Percentiles rank a stretch among this genome's conserved stretches.
phyloP scores from a whole-genome alignment of 2,797 vertebrate genomes.

The Serranus cabrilla region DNA sequence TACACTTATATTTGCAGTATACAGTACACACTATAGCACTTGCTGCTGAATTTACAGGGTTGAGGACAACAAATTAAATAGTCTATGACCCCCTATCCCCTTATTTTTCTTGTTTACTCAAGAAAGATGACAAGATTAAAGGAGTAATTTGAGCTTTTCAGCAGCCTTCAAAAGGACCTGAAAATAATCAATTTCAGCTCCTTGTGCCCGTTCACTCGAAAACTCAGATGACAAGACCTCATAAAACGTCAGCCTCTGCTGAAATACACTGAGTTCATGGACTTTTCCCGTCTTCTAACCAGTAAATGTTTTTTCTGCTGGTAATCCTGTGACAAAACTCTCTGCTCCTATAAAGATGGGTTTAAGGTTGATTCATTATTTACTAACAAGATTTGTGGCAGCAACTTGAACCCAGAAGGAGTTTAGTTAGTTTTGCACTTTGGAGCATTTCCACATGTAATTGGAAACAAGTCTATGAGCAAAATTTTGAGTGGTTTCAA shows the following conservation, averaged over 20 bases:
- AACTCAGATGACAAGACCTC: neutral
- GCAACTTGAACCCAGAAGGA: slow-evolving; percentile 11
- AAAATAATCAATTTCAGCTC: neutral
- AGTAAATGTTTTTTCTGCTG: neutral
- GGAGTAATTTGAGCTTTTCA: neutral
- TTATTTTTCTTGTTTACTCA: slow-evolving; percentile 2
- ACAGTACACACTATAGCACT: neutral
- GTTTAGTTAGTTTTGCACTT: too few species aligned
- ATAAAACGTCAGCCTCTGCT: neutral
- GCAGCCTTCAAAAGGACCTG: neutral
- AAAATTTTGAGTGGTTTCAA: neutral
- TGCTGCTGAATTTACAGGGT: neutral
- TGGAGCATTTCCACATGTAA: neutral
- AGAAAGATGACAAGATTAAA: neutral
- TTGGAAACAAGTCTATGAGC: neutral
- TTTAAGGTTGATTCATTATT: neutral
- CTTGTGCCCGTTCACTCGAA: neutral
- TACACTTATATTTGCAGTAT: neutral
- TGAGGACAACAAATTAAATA: neutral
- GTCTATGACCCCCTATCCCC: neutral
- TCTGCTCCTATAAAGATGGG: neutral
- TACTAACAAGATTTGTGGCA: neutral
- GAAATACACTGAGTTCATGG: neutral
- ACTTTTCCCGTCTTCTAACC: neutral
- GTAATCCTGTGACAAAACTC: neutral